A percentile compares a stretch with the other conserved stretches of the same genome.
phyloP scores from a whole-genome alignment of 2,113 vertebrate genomes.

The Psilopsiagon aymara region DNA sequence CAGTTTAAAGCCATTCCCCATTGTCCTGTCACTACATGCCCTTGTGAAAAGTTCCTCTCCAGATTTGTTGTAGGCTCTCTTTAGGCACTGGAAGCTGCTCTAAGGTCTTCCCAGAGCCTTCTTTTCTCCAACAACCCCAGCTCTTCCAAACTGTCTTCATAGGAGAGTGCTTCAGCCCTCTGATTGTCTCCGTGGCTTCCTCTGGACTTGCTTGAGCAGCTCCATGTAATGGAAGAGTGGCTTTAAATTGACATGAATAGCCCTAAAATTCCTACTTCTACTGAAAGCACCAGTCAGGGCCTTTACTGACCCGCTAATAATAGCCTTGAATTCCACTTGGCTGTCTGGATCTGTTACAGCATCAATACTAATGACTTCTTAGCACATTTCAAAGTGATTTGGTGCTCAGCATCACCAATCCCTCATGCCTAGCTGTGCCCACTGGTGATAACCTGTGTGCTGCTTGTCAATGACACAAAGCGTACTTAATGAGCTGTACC shows the following conservation, averaged over 20 bases:
- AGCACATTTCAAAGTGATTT: background rate
- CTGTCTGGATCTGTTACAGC: background rate
- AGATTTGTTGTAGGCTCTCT: background rate
- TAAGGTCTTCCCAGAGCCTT: background rate
- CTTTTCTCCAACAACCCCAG: background rate
- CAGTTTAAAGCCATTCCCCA: background rate
- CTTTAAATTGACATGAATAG: background rate
- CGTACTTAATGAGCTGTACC: background rate
- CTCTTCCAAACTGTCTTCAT: background rate
- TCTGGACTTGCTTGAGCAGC: background rate
- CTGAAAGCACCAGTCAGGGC: accelerated
- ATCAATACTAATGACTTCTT: background rate
- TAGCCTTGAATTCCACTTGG: accelerated
- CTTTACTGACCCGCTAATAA: background rate
- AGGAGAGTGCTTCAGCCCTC: background rate
- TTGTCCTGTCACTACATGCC: background rate
- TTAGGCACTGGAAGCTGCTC: background rate
- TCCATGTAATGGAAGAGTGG: background rate
- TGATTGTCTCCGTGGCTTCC: background rate
- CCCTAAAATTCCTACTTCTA: background rate
- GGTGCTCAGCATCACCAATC: background rate
- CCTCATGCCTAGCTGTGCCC: background rate
- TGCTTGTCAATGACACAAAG: background rate
- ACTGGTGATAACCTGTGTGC: background rate
- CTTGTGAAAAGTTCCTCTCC: background rate